Evolutionary conservation across 1,140 invertebrate species (phyloP), one percentile per base, ranked within the genome.

Genomic region (Zophobas morio): DNA sequence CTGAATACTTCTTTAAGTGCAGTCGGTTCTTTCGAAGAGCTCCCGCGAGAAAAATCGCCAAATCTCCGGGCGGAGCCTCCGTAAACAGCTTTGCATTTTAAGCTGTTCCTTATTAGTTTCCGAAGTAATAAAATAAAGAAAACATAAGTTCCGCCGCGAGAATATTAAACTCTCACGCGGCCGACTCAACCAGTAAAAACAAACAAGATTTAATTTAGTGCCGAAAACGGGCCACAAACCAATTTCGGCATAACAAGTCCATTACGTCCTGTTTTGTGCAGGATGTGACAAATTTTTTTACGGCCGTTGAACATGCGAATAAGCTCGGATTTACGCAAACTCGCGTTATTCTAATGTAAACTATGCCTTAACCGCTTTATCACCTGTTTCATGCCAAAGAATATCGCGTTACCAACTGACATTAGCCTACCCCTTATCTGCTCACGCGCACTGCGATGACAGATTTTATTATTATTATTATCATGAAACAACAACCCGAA

Each of bases 1-100:
- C 20, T 20, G 20, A 20, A 20, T 20, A 20, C 20, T 20, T 20
- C 20, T 20, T 20, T 20, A 20, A 20, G 20, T 20, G 20, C 40
- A 51, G 4, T 40, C 71, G 39, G 71, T 73, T 73, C 54, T 73
- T 54, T 42, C 42, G 6, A 2, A 51, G 4, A 5, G 33, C 70
- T 72, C 49, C 71, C 49, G 39, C 60, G 60, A 66, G 60, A 66
- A 66, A 40, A 66, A 66, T 66, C 60, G 60, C 60, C 60, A 66
- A 46, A 66, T 66, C 60, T 66, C 39, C 60, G 32, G 3, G 56
- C 37, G 35, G 1, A 35, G 34, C 32, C 2, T n/a, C 56, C 37
- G 60, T 73, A 56, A 73, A 73, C 71, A 73, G 71, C 71, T 73
- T 73, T 73, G 71, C 71, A 73, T 73, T 73, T 73, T 73, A 73